Evolutionary conservation across 37 sponge, comb jelly and placozoan species (phyloP).

Genomic region (Hexactinellida sp.): DNA sequence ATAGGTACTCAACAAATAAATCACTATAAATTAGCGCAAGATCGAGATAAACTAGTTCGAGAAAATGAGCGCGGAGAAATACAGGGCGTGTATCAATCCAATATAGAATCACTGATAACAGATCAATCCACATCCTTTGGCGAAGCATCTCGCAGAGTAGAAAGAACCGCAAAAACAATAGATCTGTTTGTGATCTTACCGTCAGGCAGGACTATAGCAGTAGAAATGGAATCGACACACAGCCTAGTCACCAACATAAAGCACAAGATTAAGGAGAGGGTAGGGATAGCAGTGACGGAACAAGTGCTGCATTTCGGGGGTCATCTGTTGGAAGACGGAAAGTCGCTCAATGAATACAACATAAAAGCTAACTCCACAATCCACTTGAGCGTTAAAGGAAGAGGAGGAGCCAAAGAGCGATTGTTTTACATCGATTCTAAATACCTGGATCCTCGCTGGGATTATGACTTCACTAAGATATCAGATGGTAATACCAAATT

Average conservation of each 20-base stretch:
- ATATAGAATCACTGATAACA: too few species aligned
- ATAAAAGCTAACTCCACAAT: neutral
- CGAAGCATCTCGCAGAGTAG: too few species aligned
- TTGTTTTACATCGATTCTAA: neutral
- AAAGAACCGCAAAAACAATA: neutral
- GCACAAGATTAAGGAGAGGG: neutral
- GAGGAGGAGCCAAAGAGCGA: neutral
- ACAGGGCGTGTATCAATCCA: too few species aligned
- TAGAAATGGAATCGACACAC: neutral
- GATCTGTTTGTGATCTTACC: neutral
- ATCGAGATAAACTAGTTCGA: neutral
- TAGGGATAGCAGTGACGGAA: neutral
- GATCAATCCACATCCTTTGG: too few species aligned
- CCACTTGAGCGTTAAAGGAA: neutral
- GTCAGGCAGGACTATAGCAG: neutral
- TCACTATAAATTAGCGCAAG: neutral
- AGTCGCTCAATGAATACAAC: neutral
- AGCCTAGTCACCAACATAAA: neutral
- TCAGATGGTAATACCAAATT: constrained; percentile 20
- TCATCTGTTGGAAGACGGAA: neutral
- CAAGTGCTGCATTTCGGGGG: constrained; percentile 4
- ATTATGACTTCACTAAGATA: constrained; percentile 27
- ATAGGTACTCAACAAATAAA: too few species aligned
- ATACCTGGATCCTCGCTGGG: neutral
- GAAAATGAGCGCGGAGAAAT: neutral